Evolutionary conservation across 2,113 vertebrate genomes (phyloP).

Genomic region (Notarius quadriscutis): DNA sequence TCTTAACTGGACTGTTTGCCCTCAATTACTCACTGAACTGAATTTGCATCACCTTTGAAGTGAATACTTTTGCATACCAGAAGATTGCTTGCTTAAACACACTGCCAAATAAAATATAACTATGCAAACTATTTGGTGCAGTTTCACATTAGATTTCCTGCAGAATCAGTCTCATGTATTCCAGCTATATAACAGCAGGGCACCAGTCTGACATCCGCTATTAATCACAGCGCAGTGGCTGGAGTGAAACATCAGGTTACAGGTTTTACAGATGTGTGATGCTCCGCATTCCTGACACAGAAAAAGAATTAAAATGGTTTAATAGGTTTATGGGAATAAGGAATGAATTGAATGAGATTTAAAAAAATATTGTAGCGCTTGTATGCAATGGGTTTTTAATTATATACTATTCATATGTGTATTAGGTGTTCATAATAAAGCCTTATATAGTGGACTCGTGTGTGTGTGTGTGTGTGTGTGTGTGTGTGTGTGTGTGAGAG

Average conservation of each 20-base stretch:
- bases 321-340: neutral
- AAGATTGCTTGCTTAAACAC: neutral
- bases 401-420: neutral
- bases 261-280: neutral
- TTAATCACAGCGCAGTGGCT: slow-evolving; percentile 1
- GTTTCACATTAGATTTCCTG: neutral
- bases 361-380: neutral
- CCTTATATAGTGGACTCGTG: too few relatives aligned
- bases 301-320: neutral
- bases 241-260: neutral
- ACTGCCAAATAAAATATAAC: neutral
- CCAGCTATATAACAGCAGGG: neutral
- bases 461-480: too few relatives aligned
- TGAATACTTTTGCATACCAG: neutral
- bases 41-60: neutral
- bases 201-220: neutral
- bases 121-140: neutral
- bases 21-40: slow-evolving; percentile 2
- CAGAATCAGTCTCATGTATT: neutral
- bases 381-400: neutral
- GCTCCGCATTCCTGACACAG: neutral
- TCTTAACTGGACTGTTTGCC: neutral
- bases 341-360: neutral
- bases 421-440: too few relatives aligned
- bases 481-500: too few relatives aligned